These are phyloP conservation scores for Galerucella nymphaeae DNA, from an alignment of 2,888 invertebrate genomes.

Conservation along the genomic window DNA sequence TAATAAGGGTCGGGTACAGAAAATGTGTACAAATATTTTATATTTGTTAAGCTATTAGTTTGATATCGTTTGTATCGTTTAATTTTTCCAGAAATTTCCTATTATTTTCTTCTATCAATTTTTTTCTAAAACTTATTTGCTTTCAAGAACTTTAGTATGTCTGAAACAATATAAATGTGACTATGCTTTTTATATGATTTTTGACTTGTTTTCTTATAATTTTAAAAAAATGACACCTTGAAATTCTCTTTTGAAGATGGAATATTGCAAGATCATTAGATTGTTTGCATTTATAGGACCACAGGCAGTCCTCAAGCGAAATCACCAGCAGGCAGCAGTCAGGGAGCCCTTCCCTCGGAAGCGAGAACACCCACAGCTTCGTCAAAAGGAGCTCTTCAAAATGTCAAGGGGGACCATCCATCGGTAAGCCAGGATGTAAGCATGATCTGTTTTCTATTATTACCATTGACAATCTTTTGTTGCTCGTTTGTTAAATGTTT, in stretches of 20 bases:
- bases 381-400: slow-evolving; percentile 80
- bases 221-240: too few species aligned
- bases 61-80: too few species aligned
- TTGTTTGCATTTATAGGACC: slow-evolving; percentile 67
- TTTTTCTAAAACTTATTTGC: too few species aligned
- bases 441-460: slow-evolving; percentile 55
- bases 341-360: slow-evolving; percentile 65
- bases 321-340: slow-evolving; percentile 80
- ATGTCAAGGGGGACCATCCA: slow-evolving; percentile 81
- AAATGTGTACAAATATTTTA: not conserved
- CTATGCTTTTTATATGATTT: too few species aligned
- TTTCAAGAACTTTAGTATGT: too few species aligned
- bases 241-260: too few species aligned
- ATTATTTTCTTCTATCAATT: too few species aligned
- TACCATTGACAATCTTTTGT: slow-evolving; percentile 22
- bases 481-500: slow-evolving; percentile 30
- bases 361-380: slow-evolving; percentile 72
- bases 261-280: not conserved
- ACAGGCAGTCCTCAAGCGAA: slow-evolving; percentile 80
- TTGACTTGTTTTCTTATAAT: too few species aligned
- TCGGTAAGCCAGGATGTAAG: slow-evolving; percentile 74
- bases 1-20: not conserved
- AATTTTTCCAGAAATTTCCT: too few species aligned
- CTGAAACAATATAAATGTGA: too few species aligned
- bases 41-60: too few species aligned